Evolutionary conservation across 1,140 invertebrate genomes (phyloP).

Genomic region (Andricus grossulariae): DNA sequence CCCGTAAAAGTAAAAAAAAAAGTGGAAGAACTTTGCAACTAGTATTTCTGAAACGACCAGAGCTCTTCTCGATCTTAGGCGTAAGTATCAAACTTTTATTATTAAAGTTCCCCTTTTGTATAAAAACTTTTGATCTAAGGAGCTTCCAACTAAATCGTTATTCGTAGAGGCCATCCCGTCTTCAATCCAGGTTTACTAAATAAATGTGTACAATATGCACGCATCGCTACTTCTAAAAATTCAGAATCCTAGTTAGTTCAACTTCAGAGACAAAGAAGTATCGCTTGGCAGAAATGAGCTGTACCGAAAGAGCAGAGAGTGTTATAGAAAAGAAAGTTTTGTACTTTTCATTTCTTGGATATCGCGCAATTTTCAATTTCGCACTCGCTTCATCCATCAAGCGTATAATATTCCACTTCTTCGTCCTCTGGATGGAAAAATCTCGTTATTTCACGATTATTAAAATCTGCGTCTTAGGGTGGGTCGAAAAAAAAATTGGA

Average conservation of each 20-base stretch:
- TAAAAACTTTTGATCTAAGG: not conserved
- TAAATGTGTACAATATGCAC: conserved; percentile 6
- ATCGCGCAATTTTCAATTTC: not conserved
- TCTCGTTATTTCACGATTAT: not conserved
- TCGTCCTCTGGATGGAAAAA: conserved; percentile 6
- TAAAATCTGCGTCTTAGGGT: too few species aligned
- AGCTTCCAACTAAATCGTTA: not conserved
- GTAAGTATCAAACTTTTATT: not conserved
- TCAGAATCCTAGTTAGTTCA: not conserved
- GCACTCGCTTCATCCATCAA: not conserved
- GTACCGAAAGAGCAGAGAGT: conserved; percentile 37
- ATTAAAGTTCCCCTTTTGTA: too few species aligned
- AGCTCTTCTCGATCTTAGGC: not conserved
- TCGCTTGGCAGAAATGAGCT: conserved; percentile 43
- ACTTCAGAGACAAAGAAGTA: conserved; percentile 2
- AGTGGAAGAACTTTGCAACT: not conserved
- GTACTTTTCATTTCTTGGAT: conserved; percentile 57
- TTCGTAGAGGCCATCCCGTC: not conserved
- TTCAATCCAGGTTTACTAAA: not conserved
- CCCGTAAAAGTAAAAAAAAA: not conserved
- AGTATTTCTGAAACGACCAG: not conserved
- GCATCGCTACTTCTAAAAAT: not conserved
- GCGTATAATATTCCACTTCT: conserved; percentile 10
- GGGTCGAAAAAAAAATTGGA: too few species aligned
- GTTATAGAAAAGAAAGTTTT: conserved; percentile 52